Evolutionary conservation across 2,113 vertebrate genomes (phyloP), one percentile per base, ranked within the genome.

Genomic region (Lepidothrix coronata): DNA sequence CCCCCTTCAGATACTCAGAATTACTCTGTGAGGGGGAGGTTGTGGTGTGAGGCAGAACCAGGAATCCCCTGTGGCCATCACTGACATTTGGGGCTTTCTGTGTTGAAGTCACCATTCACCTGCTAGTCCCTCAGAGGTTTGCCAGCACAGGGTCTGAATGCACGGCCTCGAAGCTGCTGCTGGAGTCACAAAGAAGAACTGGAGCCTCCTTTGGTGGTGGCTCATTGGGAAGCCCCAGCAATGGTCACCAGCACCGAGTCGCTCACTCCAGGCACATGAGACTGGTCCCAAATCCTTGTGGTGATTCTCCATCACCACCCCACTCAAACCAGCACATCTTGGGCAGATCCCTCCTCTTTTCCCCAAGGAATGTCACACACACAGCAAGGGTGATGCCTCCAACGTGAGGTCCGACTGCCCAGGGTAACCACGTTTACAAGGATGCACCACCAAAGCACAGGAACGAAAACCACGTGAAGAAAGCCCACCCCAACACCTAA

Each of bases 181-280:
- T 1, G 3, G 43, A 86, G 76, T 11, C 65, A 44, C 39, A 6
- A 17, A 51, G 41, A 1, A 9, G 73, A 87, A 43, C 58, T 24
- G 78, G 25, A 15, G 22, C 27, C 27, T 41, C 22, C 28, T 37
- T 10, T 9, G 63, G 27, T 4, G 35, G 20, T 4, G 35, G 19
- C 51, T n/a, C 15, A 3, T 3, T 4, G 2, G 35, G 48, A 72
- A 95, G 48, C 27, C 44, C 62, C 70, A 35, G 61, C 2, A 2
- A 16, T 0, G 15, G 10, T 8, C 9, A 41, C 2, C 13, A 1
- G 33, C 49, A 25, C 9, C 4, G 0, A 43, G 18, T 7, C 3
- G 0, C 54, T 20, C 54, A 1, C 31, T 13, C 14, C 43, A 33
- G n/a, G 27, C 5, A 20, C 17, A 6, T 3, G 24, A 44, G 12